Base-by-base conservation (phyloP, 2,888 invertebrate species). In the Acleris emargana region DNA sequence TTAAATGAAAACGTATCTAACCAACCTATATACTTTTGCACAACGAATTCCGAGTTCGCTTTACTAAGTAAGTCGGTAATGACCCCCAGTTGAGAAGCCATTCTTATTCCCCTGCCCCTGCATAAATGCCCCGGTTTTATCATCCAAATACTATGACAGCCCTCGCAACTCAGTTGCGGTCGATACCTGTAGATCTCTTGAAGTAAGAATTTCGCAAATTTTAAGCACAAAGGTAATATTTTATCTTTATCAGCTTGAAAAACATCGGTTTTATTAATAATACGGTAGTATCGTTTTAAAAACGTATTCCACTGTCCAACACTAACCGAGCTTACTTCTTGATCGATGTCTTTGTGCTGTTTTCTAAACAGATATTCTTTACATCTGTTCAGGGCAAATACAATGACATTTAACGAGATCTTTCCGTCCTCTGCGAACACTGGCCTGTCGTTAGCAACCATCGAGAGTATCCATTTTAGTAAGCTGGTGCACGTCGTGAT, bases 1-100 rank as follows among this genome's bases (percentile, higher is more conserved):
- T 20, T 6, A 7, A 55, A 28, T 42, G 45, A 18, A 59, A n/a
- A 54, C 4, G 25, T 58, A 55, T 4, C 17, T 16, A 55, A 79
- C 87, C 80, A 87, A 97, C 97, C 97, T 71, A 98, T 97, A 80
- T 98, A 98, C 89, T 98, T 98, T 84, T 98, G 98, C 9, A 97
- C 95, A 32, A 98, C 95, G 84, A 96, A 97, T 89, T 95, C 94
- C 70, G 93, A 92, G 57, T 91, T 93, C 61, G 94, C 93, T 61
- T 89, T 93, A 32, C 91, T 91, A 3, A 95, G 84, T 73, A 94
- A 88, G 51, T 94, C 94, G 67, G 95, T 86, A 71, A 98, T 96
- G 53, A 95, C 95, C 67, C 94, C 94, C 67, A 97, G 87, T 70
- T 95, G 94, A 75, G 96, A 95, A 72, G 96, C 96, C 82, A 98